Evolutionary conservation across 2,113 vertebrate genomes (phyloP), one percentile per base, ranked within the genome.

Genomic region (Zosterops lateralis): DNA sequence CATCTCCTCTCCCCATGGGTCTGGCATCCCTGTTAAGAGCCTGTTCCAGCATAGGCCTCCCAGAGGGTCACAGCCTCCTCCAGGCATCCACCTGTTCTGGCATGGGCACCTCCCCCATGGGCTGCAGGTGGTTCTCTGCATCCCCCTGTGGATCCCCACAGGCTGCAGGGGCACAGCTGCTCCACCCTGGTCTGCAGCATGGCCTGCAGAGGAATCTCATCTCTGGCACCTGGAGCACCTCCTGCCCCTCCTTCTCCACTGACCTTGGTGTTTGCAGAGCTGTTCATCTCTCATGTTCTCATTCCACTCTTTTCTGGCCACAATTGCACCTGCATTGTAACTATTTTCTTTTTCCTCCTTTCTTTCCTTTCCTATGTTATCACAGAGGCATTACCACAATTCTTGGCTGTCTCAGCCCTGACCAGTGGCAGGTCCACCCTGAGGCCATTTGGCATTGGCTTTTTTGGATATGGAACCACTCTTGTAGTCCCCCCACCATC

Each of bases 111-210:
- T 29, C 14, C 19, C 21, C 11, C 66, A 29, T 2, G 19, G 56
- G 13, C 24, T 54, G 40, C 2, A 2, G 15, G 29, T n/a, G n/a
- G 29, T 25, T 40, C 10, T 48, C 38, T 47, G n/a, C 40, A 42
- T 40, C 13, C 11, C 0, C 11, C 0, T 0, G 0, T 56, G 29
- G 14, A 14, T 13, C 19, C 17, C 3, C 28, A 4, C 6, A 20
- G 28, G 13, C 65, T 78, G 25, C 6, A 48, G 48, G 18, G 47
- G 10, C 29, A 40, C 29, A 54, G 34, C 24, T 71, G 16, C 57
- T 20, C 31, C 24, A 8, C 12, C 64, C 17, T 6, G 36, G 17
- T 0, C 28, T 18, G 5, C 12, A n/a, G 29, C 56, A 47, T 0
- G 1, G 54, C 0, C 57, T 87, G 42, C 31, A 26, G 25, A 1